A percentile compares a stretch with the other conserved stretches of the same genome.
These are phyloP conservation scores for Drosophila stalkeri DNA, from an alignment of 2,888 invertebrate genomes.

Conservation along the genomic window DNA sequence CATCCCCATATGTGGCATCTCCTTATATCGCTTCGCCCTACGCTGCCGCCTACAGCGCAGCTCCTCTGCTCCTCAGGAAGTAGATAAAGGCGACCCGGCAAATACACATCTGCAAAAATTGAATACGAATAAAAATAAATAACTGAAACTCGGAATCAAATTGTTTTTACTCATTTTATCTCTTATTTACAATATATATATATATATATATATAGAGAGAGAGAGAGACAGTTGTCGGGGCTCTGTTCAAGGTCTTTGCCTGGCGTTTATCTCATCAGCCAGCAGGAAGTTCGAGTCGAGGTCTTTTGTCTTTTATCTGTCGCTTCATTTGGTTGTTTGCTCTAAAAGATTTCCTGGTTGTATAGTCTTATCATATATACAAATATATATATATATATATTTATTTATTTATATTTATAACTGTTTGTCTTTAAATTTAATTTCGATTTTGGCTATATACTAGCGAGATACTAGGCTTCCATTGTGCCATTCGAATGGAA, in stretches of 20 bases:
- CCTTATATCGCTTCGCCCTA: conserved; percentile 67
- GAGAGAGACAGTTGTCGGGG: background rate
- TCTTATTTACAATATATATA: background rate
- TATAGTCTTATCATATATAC: background rate
- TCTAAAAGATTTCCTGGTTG: conserved; percentile 30
- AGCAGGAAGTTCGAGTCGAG: conserved; percentile 45
- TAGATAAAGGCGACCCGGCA: conserved; percentile 45
- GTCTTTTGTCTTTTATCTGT: conserved; percentile 5
- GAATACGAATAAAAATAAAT: conserved; percentile 23
- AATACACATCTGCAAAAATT: conserved; percentile 16
- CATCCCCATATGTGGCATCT: conserved; percentile 64
- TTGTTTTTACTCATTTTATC: conserved; percentile 34
- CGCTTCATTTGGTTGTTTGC: conserved; percentile 30
- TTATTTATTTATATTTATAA: background rate
- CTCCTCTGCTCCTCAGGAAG: conserved; percentile 69
- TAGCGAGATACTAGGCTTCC: conserved; percentile 53
- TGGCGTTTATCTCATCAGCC: conserved; percentile 33
- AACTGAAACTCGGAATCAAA: conserved; percentile 23
- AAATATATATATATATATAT: background rate
- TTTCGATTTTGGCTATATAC: conserved; percentile 55
- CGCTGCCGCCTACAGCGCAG: conserved; percentile 61
- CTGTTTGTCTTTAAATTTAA: conserved; percentile 8
- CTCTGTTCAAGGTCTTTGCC: conserved; percentile 56
- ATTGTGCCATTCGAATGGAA: conserved; percentile 83
- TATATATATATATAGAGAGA: background rate